Conservation (phyloP, 2,797 vertebrate species). For the Netta rufina region DNA sequence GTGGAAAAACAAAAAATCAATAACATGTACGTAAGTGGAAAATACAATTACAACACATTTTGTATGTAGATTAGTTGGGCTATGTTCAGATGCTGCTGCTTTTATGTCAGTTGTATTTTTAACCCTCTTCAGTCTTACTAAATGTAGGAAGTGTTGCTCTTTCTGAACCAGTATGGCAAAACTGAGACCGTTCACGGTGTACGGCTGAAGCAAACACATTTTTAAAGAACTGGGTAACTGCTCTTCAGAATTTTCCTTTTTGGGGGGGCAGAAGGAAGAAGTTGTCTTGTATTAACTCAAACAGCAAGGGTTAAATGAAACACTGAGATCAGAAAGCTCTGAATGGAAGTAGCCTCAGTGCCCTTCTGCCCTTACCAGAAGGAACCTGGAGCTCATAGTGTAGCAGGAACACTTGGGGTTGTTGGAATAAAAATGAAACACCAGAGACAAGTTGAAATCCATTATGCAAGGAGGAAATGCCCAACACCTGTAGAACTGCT, state of each 20-base stretch:
- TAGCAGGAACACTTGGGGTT: constrained; percentile 8
- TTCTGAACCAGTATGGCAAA: not conserved
- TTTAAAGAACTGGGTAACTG: not conserved
- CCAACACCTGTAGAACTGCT: not conserved
- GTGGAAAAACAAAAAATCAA: not conserved
- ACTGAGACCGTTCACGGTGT: not conserved
- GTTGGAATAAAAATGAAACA: constrained; percentile 70
- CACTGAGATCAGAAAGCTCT: not conserved
- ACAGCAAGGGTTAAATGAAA: constrained; percentile 1
- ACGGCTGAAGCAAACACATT: not conserved
- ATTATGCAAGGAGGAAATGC: constrained; percentile 28
- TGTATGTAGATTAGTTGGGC: not conserved
- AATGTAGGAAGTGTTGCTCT: not conserved
- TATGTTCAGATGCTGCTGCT: not conserved
- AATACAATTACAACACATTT: not conserved
- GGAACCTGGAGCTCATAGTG: not conserved
- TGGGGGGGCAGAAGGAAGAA: not conserved
- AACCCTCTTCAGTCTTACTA: not conserved
- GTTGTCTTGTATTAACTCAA: not conserved
- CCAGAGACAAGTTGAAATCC: constrained; percentile 52
- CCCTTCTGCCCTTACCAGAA: not conserved
- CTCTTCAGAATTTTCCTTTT: not conserved
- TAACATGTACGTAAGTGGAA: not conserved
- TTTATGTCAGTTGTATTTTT: not conserved
- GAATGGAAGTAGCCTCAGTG: not conserved